Base-by-base conservation (phyloP, 1,140 invertebrate genomes). In the Danaus melanippus region DNA sequence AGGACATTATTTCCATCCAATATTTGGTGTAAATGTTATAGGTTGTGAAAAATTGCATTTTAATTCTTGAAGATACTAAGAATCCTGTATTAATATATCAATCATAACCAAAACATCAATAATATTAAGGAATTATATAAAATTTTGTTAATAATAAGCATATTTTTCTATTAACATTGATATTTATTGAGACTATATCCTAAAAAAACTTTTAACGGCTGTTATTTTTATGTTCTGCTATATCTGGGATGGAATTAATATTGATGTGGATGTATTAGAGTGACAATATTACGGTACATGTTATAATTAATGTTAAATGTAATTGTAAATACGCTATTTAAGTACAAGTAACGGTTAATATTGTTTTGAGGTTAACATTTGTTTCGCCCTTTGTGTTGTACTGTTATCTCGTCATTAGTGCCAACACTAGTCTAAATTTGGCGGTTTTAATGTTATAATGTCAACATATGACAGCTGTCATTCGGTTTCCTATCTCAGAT, bases 81-180 rank as follows among this genome's bases (percentile, higher is more conserved):
- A 62, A 62, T 53, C 57, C 46, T 64, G 62, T 62, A 56, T 52
- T 56, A 54, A 57, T 58, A 60, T 51, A 52, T n/a, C 53, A 17
- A 46, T 54, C 50, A n/a, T n/a, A n/a, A n/a, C 46, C 2, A 49
- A 56, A 44, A 44, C 58, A 66, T 53, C 59, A 57, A 62, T 68
- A 69, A 58, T 50, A 56, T 54, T 68, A 63, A 61, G 58, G 67
- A 64, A 64, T 62, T 59, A 68, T 67, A 67, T 64, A 51, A 64
- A 72, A 69, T 62, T 68, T 70, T 76, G 59, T 66, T 71, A 69
- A 71, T 53, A 62, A 57, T 75, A 69, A 68, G 65, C 66, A 79
- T 82, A 85, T 85, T 85, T 85, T 85, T 82, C 75, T 85, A 85
- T 74, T 70, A 74, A 76, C 78, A 72, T 79, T 84, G 66, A 68